These are phyloP conservation scores for Drosophila takahashii DNA, from an alignment of 1,140 invertebrate species.

Conservation along the genomic window DNA sequence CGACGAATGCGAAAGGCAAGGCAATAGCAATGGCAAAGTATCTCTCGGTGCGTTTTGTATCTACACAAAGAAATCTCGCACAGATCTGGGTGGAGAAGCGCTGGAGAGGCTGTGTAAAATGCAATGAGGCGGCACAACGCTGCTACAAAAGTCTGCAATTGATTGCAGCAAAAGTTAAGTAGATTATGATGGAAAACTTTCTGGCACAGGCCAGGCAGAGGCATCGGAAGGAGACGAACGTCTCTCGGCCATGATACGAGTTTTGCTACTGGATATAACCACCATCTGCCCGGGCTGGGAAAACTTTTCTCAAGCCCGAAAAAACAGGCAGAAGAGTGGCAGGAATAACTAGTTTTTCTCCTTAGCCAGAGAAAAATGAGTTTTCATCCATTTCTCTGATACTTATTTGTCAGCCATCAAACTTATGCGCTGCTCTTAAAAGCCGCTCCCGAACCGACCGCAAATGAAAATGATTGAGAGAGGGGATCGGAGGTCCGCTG, in stretches of 20 bases:
- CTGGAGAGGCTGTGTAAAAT: conserved; percentile 66
- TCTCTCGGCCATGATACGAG: conserved; percentile 63
- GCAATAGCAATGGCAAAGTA: conserved; percentile 33
- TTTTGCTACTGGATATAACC: conserved; percentile 52
- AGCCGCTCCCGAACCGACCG: background rate
- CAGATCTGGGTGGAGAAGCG: conserved; percentile 32
- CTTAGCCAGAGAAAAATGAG: conserved; percentile 28
- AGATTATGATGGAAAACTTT: conserved; percentile 83
- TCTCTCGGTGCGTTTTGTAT: conserved; percentile 56
- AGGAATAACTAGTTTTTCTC: conserved; percentile 63
- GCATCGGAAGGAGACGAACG: background rate
- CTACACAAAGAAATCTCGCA: conserved; percentile 70
- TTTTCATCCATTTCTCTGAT: conserved; percentile 61
- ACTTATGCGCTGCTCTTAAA: conserved; percentile 56
- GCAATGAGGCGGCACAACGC: conserved; percentile 68
- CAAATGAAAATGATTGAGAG: conserved; percentile 9
- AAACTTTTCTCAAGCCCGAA: conserved; percentile 56
- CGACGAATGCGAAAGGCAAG: conserved; percentile 35
- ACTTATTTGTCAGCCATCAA: conserved; percentile 68
- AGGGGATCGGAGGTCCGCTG: conserved; percentile 3
- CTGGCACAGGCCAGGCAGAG: conserved; percentile 5
- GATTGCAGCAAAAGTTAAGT: conserved; percentile 83
- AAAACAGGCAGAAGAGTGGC: conserved; percentile 12
- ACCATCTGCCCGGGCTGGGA: conserved; percentile 32
- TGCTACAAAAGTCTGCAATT: conserved; percentile 70